Conservation (phyloP, 2,888 invertebrate species). For the Mesoligia furuncula region DNA sequence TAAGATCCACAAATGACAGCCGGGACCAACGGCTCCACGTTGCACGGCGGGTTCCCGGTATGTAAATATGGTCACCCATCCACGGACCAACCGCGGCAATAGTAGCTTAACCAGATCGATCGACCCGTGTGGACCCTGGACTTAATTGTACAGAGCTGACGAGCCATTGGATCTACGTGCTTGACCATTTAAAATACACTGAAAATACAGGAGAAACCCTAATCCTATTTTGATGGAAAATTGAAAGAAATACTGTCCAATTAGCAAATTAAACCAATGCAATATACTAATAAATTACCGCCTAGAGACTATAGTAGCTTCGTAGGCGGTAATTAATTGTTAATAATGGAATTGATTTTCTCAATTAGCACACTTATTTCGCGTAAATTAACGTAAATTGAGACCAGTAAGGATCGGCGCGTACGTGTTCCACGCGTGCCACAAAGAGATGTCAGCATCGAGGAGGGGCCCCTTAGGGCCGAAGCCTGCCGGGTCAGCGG, state of each 20-base stretch:
- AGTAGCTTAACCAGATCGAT: too few species aligned
- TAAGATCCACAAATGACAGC: too few species aligned
- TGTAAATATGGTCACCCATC: too few species aligned
- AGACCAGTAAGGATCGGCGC: background rate
- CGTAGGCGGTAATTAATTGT: background rate
- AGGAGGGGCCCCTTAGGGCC: too few species aligned
- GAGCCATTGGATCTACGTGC: background rate
- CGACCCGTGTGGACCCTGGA: background rate
- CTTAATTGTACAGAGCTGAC: background rate
- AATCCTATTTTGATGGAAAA: background rate
- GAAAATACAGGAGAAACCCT: background rate
- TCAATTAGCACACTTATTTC: slow-evolving; percentile 14
- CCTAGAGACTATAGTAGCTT: background rate
- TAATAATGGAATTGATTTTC: slow-evolving; percentile 22
- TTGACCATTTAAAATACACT: background rate
- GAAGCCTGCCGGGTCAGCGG: too few species aligned
- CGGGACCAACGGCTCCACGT: too few species aligned
- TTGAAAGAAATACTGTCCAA: background rate
- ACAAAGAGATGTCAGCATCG: too few species aligned
- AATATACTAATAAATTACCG: background rate
- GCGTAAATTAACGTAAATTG: slow-evolving; percentile 7
- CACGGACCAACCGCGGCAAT: too few species aligned
- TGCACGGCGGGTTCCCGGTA: too few species aligned
- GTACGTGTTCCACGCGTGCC: too few species aligned
- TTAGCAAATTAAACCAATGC: background rate